Base-by-base conservation (phyloP, 2,113 vertebrate species). In the Sorex araneus region DNA sequence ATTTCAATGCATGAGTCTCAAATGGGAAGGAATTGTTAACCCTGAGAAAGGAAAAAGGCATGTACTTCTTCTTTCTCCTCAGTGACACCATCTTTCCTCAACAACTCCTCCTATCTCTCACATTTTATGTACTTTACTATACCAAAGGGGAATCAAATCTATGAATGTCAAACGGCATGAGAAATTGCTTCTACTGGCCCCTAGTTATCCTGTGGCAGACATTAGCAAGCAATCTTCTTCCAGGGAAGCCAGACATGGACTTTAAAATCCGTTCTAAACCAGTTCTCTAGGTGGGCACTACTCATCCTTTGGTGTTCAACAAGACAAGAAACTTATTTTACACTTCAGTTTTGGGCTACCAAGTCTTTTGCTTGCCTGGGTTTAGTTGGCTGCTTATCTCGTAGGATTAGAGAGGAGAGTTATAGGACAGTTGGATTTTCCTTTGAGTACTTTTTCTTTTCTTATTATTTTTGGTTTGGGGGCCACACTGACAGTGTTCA, bases 391-490 rank as follows among this genome's bases (percentile, higher is more conserved):
- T 16, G 19, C 18, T 13, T 3, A 16, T 47, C 71, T 84, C 27
- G 32, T 2, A 32, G 45, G 15, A 15, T 18, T 36, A 45, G 12
- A 93, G 36, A 92, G 25, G 57, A 6, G 2, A 2, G 7, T 82
- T 10, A 16, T 0, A 84, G 40, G 77, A 45, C 8, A 12, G 19
- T 21, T 43, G 47, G 25, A 21, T 70, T 94, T 89, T 80, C 34
- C n/a, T 21, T 32, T 71, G 34, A 66, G 80, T n/a, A 25, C 7
- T 80, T 70, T 84, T 79, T 3, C 2, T 40, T 79, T 89, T 86
- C 78, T 18, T 36, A 79, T 93, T 40, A n/a, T 74, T 71, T 69
- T 74, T 77, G 64, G 47, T 50, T 50, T 50, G 47, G 47, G 47
- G 57, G 19, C 18, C 19, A 19, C 19, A 60, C 19, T 23, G 21